A percentile compares a stretch with the other conserved stretches of the same genome.
These are phyloP conservation scores for Astyanax mexicanus DNA, from an alignment of 2,797 vertebrate species.

Conservation along the genomic window DNA sequence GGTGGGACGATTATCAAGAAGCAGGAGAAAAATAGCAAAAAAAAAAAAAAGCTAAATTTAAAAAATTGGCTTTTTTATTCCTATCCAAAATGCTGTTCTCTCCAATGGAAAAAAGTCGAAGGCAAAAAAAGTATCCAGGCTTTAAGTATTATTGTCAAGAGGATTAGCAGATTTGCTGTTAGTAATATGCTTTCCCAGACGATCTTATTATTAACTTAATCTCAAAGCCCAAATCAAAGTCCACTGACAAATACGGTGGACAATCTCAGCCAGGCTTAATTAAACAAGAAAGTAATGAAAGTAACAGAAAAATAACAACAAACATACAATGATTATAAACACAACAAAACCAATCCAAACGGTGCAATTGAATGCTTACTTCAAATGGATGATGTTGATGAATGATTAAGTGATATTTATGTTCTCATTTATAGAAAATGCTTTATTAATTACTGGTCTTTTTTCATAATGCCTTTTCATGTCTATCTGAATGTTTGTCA, in stretches of 20 bases:
- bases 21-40: slow-evolving; percentile 12
- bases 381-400: no score
- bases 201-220: slow-evolving; percentile 72
- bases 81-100: neutral
- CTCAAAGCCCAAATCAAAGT: slow-evolving; percentile 67
- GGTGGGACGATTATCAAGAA: slow-evolving; percentile 45
- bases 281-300: slow-evolving; percentile 49
- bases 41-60: slow-evolving; percentile 21
- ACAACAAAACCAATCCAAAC: no score
- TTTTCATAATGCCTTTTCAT: no score
- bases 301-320: slow-evolving; percentile 4
- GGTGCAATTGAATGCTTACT: no score
- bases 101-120: slow-evolving; percentile 24
- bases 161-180: slow-evolving; percentile 66
- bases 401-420: no score
- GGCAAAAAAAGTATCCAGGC: slow-evolving; percentile 13
- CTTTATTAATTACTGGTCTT: no score
- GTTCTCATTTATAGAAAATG: no score
- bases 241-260: slow-evolving; percentile 60
- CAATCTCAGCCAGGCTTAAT: slow-evolving; percentile 70
- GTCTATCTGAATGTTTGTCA: no score
- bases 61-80: neutral
- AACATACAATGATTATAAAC: neutral
- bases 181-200: slow-evolving; percentile 63
- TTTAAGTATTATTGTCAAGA: slow-evolving; percentile 59